Percentiles rank a stretch among this genome's conserved stretches.
phyloP scores from a whole-genome alignment of 2,113 vertebrate species.

The Orcinus orca region DNA sequence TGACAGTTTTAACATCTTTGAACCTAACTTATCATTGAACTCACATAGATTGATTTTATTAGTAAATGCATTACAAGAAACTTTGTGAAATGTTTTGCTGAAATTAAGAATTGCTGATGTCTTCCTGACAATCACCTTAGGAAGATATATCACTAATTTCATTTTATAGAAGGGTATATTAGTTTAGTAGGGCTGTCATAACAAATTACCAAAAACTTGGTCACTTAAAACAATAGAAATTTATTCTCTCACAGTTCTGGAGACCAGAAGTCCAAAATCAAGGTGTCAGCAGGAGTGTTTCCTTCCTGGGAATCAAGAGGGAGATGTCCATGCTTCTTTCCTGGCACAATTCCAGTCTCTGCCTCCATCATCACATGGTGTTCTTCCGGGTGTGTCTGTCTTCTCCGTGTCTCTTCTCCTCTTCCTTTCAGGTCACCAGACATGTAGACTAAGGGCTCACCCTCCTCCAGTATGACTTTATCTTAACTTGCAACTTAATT shows the following conservation, averaged over 20 bases:
- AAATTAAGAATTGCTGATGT: constrained; percentile 23
- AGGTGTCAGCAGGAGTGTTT: background rate
- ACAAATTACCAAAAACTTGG: background rate
- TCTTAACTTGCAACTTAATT: background rate
- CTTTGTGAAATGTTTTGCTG: constrained; percentile 21
- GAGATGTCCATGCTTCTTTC: background rate
- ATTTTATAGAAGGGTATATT: background rate
- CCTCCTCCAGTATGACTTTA: background rate
- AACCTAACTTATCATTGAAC: constrained; percentile 20
- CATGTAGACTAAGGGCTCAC: background rate
- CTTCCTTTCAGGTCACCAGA: background rate
- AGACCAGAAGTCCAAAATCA: background rate
- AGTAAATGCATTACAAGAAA: background rate
- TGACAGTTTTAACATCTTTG: background rate
- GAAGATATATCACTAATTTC: background rate
- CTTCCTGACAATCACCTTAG: background rate
- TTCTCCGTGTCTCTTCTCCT: background rate
- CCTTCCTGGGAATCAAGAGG: background rate
- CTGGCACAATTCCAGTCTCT: background rate
- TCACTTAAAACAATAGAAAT: background rate
- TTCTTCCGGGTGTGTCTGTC: background rate
- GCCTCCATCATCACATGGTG: background rate
- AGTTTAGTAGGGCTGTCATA: background rate
- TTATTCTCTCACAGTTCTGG: background rate
- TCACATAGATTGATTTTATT: background rate